phyloP scores from a whole-genome alignment of 2,888 invertebrate genomes.

The Eilema depressum region DNA sequence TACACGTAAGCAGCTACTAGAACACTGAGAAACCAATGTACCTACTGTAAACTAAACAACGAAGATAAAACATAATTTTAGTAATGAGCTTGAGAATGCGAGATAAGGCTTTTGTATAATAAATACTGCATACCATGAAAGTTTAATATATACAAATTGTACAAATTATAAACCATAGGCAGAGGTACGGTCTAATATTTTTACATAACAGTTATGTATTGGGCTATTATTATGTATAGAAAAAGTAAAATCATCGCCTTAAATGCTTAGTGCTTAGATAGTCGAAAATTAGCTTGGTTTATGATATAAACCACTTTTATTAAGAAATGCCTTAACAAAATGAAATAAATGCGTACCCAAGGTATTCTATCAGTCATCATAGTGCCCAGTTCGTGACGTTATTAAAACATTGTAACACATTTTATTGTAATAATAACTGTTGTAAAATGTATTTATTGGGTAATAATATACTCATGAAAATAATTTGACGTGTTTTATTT shows the following conservation, averaged over 20 bases:
- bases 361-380: constrained; percentile 49
- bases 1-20: constrained; percentile 20
- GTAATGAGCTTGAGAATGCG: constrained; percentile 34
- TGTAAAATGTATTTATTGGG: constrained; percentile 86
- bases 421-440: constrained; percentile 78
- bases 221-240: constrained; percentile 44
- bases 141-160: constrained; percentile 27
- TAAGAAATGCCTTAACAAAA: constrained; percentile 67
- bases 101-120: constrained; percentile 20
- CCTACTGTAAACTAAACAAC: constrained; percentile 53
- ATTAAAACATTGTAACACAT: constrained; percentile 63
- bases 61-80: constrained; percentile 43
- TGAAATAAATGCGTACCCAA: constrained; percentile 53
- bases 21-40: constrained; percentile 36
- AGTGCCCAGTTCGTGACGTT: constrained; percentile 62
- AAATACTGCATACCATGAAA: constrained; percentile 22
- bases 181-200: constrained; percentile 46
- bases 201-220: constrained; percentile 34
- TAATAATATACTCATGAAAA: constrained; percentile 79
- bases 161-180: constrained; percentile 37
- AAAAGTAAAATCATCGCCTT: constrained; percentile 50
- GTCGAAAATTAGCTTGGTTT: constrained; percentile 32
- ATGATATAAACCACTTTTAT: constrained; percentile 31
- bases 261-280: constrained; percentile 43
- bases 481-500: constrained; percentile 58